These are phyloP conservation scores for Dromaius novaehollandiae DNA, from an alignment of 2,113 vertebrate species.

Conservation along the genomic window DNA sequence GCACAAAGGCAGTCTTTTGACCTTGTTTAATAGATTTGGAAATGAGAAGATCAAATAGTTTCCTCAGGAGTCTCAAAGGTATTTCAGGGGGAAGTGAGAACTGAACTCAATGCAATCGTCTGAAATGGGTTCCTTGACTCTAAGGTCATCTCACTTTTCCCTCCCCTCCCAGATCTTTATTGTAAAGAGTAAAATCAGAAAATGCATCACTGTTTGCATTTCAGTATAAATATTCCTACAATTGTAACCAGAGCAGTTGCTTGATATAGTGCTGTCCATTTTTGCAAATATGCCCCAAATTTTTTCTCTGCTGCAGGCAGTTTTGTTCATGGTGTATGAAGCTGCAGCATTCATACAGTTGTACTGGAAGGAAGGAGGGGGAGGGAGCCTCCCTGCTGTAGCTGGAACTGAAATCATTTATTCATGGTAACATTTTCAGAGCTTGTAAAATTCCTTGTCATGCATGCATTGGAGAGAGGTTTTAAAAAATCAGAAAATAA, in stretches of 20 bases:
- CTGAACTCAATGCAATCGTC: background rate
- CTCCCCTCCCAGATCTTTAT: background rate
- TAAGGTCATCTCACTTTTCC: background rate
- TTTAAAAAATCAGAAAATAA: background rate
- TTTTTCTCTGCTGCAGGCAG: background rate
- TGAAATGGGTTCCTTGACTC: background rate
- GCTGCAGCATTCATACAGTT: background rate
- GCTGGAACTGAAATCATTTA: background rate
- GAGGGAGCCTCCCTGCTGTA: background rate
- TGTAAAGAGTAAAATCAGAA: background rate
- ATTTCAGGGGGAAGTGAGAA: background rate
- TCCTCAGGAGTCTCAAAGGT: background rate
- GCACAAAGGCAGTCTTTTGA: background rate
- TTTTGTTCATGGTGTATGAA: background rate
- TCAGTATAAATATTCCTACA: background rate
- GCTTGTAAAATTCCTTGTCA: background rate
- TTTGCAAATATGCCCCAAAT: background rate
- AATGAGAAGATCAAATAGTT: background rate
- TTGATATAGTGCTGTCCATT: background rate
- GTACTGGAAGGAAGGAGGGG: background rate
- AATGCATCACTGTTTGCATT: background rate
- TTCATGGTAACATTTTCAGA: background rate
- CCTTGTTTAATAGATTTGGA: constrained; percentile 8
- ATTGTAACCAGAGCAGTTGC: background rate
- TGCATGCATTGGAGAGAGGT: background rate